Evolutionary conservation across 1,140 invertebrate genomes (phyloP).

Genomic region (Eueides isabella): DNA sequence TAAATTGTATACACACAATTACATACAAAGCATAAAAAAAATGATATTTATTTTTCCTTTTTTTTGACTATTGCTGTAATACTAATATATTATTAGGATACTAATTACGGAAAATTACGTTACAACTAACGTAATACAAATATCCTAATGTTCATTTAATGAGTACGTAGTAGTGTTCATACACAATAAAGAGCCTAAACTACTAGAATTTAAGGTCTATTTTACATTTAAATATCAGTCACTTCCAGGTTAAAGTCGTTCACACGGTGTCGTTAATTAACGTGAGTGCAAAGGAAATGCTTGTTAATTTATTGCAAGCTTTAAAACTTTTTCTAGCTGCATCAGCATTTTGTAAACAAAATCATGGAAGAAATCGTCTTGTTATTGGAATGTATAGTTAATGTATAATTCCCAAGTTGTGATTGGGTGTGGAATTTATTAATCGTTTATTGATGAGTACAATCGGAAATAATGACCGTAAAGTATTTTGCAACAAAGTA

Average conservation of each 20-base stretch:
- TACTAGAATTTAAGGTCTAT: background rate
- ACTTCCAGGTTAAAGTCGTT: constrained; percentile 23
- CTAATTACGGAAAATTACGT: background rate
- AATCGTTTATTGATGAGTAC: background rate
- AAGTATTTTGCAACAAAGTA: too few species aligned
- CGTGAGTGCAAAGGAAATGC: constrained; percentile 11
- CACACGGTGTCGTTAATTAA: constrained; percentile 24
- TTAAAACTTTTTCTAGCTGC: background rate
- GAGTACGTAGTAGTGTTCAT: too few species aligned
- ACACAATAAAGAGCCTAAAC: background rate
- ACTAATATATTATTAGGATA: background rate
- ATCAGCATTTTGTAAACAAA: background rate
- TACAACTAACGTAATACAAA: background rate
- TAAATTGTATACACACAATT: too few species aligned
- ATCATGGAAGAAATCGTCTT: background rate
- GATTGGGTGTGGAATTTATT: background rate
- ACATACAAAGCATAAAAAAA: too few species aligned
- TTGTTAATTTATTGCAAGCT: background rate
- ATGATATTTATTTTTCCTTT: background rate
- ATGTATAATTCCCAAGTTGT: background rate
- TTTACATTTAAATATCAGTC: background rate
- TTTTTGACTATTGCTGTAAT: background rate
- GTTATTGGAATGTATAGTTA: background rate
- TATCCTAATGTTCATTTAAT: too few species aligned
- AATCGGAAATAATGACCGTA: too few species aligned